A percentile compares a stretch with the other conserved stretches of the same genome.
Conservation (phyloP, 2,797 vertebrate species). For the Tympanoctomys barrerae region DNA sequence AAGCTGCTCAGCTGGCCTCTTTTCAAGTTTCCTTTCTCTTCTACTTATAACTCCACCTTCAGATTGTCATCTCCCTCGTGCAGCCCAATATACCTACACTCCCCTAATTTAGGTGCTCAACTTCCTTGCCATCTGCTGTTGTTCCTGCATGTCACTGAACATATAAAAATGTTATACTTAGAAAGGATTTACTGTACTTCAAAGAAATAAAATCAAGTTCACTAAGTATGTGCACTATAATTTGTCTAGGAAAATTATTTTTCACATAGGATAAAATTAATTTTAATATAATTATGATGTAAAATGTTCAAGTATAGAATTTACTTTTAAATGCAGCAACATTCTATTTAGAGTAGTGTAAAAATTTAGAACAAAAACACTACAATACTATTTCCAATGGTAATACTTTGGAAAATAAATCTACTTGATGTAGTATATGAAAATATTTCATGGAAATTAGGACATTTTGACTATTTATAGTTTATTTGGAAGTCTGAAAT, state of each 20-base stretch:
- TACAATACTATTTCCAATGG: not conserved
- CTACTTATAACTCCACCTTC: not conserved
- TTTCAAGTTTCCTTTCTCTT: slow-evolving; percentile 18
- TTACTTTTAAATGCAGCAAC: not conserved
- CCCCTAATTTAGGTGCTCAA: not conserved
- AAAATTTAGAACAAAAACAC: not conserved
- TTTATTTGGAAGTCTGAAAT: slow-evolving; percentile 61
- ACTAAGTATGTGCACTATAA: not conserved
- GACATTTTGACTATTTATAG: slow-evolving; percentile 51
- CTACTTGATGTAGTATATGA: slow-evolving; percentile 27
- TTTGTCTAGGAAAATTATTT: slow-evolving; percentile 5
- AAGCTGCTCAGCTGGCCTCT: not conserved
- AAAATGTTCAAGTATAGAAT: slow-evolving; percentile 8
- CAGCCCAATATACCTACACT: not conserved
- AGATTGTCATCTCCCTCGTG: not conserved
- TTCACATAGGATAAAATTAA: not conserved
- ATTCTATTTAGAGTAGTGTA: not conserved
- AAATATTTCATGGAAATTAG: slow-evolving; percentile 38
- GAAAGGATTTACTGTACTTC: not conserved
- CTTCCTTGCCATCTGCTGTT: not conserved
- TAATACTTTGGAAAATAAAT: slow-evolving; percentile 32
- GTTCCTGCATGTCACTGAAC: not conserved
- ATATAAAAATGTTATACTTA: not conserved
- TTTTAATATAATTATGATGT: slow-evolving; percentile 10
- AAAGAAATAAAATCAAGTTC: slow-evolving; percentile 12